Percentiles rank a stretch among this genome's conserved stretches.
These are phyloP conservation scores for Acanthisitta chloris DNA, from an alignment of 2,113 vertebrate genomes.

Conservation along the genomic window DNA sequence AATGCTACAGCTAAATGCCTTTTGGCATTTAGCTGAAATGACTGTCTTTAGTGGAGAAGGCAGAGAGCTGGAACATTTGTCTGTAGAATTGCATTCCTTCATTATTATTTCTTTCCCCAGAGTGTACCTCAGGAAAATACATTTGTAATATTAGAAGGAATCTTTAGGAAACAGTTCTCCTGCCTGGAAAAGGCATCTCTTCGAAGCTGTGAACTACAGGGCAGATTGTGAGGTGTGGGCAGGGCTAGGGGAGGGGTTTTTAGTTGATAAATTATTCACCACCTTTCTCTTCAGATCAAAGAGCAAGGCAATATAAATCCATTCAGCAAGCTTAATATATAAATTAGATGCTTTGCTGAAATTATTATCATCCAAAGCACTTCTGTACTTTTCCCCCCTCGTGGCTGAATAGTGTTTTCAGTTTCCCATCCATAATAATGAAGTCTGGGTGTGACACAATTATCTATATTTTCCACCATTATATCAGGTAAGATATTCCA, in stretches of 20 bases:
- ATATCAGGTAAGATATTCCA: neutral
- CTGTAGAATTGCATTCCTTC: conserved; percentile 34
- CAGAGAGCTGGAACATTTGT: conserved; percentile 44
- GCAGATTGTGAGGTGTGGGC: neutral
- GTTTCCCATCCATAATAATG: conserved; percentile 23
- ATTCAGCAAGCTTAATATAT: conserved; percentile 55
- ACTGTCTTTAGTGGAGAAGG: conserved; percentile 37
- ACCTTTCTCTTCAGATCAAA: conserved; percentile 36
- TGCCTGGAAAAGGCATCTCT: neutral
- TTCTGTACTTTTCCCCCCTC: neutral
- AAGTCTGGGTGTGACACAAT: neutral
- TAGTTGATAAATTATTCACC: conserved; percentile 36
- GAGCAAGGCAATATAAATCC: conserved; percentile 30
- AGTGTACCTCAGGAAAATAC: conserved; percentile 9
- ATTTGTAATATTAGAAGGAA: conserved; percentile 11
- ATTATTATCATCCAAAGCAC: conserved; percentile 49
- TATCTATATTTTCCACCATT: neutral
- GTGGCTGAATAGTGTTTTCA: neutral
- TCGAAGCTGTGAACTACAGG: conserved; percentile 33
- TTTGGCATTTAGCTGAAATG: conserved; percentile 22
- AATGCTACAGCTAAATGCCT: conserved; percentile 35
- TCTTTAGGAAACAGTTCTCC: neutral
- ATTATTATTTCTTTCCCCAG: conserved; percentile 23
- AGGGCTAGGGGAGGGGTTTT: neutral
- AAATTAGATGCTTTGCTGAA: conserved; percentile 56